These are phyloP conservation scores for Ephialtes manifestator DNA, from an alignment of 2,888 invertebrate species.

Conservation along the genomic window DNA sequence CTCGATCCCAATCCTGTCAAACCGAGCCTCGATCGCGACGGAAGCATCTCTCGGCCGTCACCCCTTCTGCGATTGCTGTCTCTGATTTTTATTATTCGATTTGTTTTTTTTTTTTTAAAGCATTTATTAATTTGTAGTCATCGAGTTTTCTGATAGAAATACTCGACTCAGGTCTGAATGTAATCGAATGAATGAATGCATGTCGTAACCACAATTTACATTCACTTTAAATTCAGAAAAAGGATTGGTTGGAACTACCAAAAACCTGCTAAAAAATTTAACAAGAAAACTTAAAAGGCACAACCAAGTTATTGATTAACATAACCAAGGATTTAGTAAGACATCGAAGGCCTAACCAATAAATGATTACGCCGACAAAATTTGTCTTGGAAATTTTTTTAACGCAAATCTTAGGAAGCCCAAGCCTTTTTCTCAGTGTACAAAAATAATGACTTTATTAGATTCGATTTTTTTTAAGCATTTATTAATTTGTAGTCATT, in stretches of 20 bases:
- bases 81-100: constrained; percentile 83
- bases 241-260: too few relatives aligned
- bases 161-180: background rate
- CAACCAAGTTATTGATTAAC: too few relatives aligned
- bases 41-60: constrained; percentile 93
- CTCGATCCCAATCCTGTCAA: constrained; percentile 87
- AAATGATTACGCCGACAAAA: too few relatives aligned
- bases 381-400: too few relatives aligned
- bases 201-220: background rate
- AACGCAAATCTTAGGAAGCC: too few relatives aligned
- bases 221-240: background rate
- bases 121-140: constrained; percentile 57
- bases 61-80: constrained; percentile 89
- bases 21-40: constrained; percentile 92
- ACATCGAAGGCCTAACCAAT: too few relatives aligned
- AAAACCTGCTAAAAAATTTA: too few relatives aligned
- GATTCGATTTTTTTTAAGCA: constrained; percentile 20
- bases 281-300: too few relatives aligned
- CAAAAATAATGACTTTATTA: too few relatives aligned
- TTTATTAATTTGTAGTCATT: constrained; percentile 65
- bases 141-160: constrained; percentile 63
- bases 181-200: background rate
- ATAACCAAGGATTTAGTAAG: too few relatives aligned
- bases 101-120: constrained; percentile 14
- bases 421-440: too few relatives aligned